Conservation (phyloP, 2,113 vertebrate species). For the Leptocoma aspasia region DNA sequence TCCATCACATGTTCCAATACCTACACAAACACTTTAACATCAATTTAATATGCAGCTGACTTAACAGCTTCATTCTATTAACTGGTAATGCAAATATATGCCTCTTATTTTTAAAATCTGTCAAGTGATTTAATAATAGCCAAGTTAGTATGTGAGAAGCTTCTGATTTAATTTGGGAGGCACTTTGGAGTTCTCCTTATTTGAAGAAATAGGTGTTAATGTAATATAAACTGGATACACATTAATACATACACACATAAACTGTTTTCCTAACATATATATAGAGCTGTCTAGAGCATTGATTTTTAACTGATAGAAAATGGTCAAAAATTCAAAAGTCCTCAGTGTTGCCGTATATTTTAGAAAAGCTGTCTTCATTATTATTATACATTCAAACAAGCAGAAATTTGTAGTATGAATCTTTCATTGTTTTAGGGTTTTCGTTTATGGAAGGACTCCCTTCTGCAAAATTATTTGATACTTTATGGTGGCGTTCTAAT, state of each 20-base stretch:
- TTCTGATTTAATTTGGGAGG: not conserved
- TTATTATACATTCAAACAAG: not conserved
- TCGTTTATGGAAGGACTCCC: not conserved
- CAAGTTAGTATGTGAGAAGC: not conserved
- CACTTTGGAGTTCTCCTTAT: not conserved
- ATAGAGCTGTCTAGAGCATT: not conserved
- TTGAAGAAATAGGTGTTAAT: not conserved
- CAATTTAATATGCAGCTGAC: not conserved
- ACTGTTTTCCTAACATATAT: not conserved
- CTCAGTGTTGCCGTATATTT: not conserved
- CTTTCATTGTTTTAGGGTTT: not conserved
- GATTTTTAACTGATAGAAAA: not conserved
- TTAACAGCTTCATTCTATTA: not conserved
- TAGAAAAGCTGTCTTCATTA: not conserved
- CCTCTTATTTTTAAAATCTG: not conserved
- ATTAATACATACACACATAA: not conserved
- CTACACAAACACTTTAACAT: not conserved
- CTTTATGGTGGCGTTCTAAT: not conserved
- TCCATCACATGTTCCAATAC: not conserved
- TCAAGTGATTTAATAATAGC: not conserved
- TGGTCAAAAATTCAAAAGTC: not conserved
- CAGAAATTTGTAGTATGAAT: not conserved
- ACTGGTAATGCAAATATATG: not conserved
- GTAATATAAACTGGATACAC: not conserved
- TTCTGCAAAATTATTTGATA: not conserved